phyloP scores from a whole-genome alignment of 53 echinoderm and acorn worm genomes.

The Glandiceps talaboti region DNA sequence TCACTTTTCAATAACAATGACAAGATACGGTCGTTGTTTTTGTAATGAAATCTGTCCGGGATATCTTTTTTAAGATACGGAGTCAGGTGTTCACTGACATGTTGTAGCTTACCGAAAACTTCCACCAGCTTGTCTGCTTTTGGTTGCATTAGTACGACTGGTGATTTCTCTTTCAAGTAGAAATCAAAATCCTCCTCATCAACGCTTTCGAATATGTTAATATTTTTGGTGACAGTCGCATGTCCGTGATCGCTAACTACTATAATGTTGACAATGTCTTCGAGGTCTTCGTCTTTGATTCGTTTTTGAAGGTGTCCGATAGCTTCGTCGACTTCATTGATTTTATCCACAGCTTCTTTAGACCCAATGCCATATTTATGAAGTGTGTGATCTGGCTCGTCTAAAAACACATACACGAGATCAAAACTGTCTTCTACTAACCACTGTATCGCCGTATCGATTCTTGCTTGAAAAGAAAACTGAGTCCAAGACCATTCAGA shows the following conservation, averaged over 20 bases:
- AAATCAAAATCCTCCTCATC: neutral
- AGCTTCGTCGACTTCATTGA: slow-evolving; percentile 36
- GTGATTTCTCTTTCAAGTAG: neutral
- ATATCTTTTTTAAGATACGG: slow-evolving; percentile 67
- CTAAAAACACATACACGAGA: slow-evolving; percentile 61
- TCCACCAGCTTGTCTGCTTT: neutral
- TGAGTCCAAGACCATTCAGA: slow-evolving; percentile 33
- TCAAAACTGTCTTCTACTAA: slow-evolving; percentile 62
- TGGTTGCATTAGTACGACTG: neutral
- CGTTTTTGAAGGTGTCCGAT: neutral
- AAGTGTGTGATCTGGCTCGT: slow-evolving; percentile 59
- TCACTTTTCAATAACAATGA: slow-evolving; percentile 58
- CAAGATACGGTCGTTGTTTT: slow-evolving; percentile 45
- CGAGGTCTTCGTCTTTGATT: neutral
- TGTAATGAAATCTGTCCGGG: slow-evolving; percentile 64
- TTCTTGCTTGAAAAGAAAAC: slow-evolving; percentile 30
- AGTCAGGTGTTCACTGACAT: slow-evolving; percentile 47
- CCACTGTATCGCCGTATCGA: slow-evolving; percentile 68
- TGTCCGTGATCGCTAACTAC: neutral
- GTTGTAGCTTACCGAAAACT: slow-evolving; percentile 40
- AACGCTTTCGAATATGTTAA: neutral
- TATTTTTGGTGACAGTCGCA: neutral
- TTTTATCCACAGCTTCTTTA: slow-evolving; percentile 19
- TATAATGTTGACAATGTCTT: neutral
- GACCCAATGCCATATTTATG: slow-evolving; percentile 65